These are phyloP conservation scores for Drosophila cyrtoloma DNA, from an alignment of 2,888 invertebrate genomes.

Conservation along the genomic window DNA sequence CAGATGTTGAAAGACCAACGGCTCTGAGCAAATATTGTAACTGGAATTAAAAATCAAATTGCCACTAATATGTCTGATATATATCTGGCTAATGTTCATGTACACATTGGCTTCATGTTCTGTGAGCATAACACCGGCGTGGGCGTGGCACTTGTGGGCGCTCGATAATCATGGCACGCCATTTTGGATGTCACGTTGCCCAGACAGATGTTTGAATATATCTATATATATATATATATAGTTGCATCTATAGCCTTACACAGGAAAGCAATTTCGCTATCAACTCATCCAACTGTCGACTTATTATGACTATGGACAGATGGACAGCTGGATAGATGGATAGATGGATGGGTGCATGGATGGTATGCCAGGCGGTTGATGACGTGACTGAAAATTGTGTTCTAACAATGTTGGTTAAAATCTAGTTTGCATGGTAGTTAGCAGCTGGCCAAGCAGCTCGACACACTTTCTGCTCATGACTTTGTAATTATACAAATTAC, in stretches of 20 bases:
- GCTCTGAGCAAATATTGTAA: slow-evolving; percentile 56
- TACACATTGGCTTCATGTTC: slow-evolving; percentile 20
- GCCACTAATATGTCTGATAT: slow-evolving; percentile 67
- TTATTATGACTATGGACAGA: slow-evolving; percentile 29
- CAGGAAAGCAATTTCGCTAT: slow-evolving; percentile 37
- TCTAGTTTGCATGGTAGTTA: slow-evolving; percentile 73
- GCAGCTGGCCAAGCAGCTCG: slow-evolving; percentile 51
- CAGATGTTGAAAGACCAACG: slow-evolving; percentile 38
- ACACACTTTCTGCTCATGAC: slow-evolving; percentile 25
- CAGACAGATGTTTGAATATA: background rate
- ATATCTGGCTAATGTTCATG: slow-evolving; percentile 44
- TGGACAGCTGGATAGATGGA: background rate
- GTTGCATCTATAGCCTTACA: background rate
- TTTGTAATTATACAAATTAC: slow-evolving; percentile 33
- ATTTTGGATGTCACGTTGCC: slow-evolving; percentile 59
- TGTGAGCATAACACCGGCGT: slow-evolving; percentile 10
- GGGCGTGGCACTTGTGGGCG: slow-evolving; percentile 50
- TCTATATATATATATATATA: background rate
- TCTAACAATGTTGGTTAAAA: slow-evolving; percentile 69
- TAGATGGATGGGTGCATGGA: slow-evolving; percentile 14
- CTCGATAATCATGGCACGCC: slow-evolving; percentile 60
- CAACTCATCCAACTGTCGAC: slow-evolving; percentile 35
- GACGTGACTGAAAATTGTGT: slow-evolving; percentile 72
- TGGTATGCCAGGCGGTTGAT: slow-evolving; percentile 24
- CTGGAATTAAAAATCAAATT: slow-evolving; percentile 56